phyloP scores from a whole-genome alignment of 2,888 invertebrate genomes.

The Diaphora mendica region DNA sequence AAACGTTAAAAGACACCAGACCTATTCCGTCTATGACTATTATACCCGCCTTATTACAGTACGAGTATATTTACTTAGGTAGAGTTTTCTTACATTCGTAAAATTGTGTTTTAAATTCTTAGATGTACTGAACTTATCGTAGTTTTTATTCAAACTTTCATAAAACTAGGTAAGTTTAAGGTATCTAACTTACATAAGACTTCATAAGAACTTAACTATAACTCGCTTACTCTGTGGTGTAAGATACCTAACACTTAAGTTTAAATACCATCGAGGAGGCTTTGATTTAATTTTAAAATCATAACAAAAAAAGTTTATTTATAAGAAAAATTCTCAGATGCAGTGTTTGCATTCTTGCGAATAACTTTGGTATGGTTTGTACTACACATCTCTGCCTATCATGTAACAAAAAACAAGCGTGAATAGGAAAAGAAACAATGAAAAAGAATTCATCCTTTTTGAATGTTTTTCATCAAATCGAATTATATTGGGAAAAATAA shows the following conservation, averaged over 20 bases:
- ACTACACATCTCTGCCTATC: neutral
- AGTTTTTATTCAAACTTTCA: neutral
- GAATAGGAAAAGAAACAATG: neutral
- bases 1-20: too few species aligned
- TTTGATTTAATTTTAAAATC: neutral
- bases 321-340: neutral
- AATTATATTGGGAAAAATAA: slow-evolving; percentile 42
- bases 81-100: neutral
- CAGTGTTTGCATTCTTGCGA: neutral
- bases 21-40: too few species aligned
- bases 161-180: neutral
- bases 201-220: neutral
- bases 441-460: slow-evolving; percentile 8
- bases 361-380: neutral
- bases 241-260: neutral
- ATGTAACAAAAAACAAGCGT: neutral
- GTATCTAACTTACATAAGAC: neutral
- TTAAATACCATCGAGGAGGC: neutral
- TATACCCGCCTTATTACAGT: too few species aligned
- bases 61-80: too few species aligned
- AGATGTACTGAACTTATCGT: neutral
- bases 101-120: neutral
- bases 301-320: neutral
- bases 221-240: neutral
- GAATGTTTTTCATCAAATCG: slow-evolving; percentile 21